phyloP scores from a whole-genome alignment of 1,140 invertebrate species.

The Drosophila setifemur region DNA sequence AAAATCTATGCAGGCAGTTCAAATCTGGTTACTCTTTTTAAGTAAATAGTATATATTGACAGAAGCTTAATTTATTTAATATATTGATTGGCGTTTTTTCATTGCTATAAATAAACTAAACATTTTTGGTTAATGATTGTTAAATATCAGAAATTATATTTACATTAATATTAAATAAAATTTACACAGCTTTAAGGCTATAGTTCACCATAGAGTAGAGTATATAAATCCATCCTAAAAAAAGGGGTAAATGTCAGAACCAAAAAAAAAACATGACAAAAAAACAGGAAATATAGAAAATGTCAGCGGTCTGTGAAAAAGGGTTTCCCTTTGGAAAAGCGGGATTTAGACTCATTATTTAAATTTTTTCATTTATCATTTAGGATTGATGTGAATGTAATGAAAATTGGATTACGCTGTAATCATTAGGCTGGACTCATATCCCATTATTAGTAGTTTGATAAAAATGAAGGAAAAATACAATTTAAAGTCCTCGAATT shows the following conservation, averaged over 20 bases:
- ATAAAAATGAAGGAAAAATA: background rate
- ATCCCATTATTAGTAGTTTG: background rate
- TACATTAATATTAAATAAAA: too few relatives aligned
- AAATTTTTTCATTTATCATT: slow-evolving; percentile 76
- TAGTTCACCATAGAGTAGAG: background rate
- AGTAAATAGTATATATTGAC: background rate
- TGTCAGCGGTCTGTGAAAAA: slow-evolving; percentile 25
- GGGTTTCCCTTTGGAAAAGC: slow-evolving; percentile 20
- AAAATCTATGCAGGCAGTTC: background rate
- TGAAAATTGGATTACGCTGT: slow-evolving; percentile 74
- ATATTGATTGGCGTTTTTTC: too few relatives aligned
- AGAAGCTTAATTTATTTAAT: too few relatives aligned
- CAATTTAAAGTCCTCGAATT: background rate
- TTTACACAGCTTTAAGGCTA: background rate
- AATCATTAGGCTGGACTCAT: slow-evolving; percentile 52
- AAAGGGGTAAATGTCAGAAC: slow-evolving; percentile 21
- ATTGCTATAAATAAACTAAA: too few relatives aligned
- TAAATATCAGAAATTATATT: too few relatives aligned
- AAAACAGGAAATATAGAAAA: slow-evolving; percentile 36
- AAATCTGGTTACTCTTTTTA: background rate
- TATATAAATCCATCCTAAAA: slow-evolving; percentile 11
- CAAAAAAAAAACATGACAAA: slow-evolving; percentile 26
- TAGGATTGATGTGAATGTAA: slow-evolving; percentile 68
- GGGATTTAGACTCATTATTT: slow-evolving; percentile 63
- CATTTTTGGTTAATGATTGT: too few relatives aligned